Evolutionary conservation across 2,888 invertebrate species (phyloP), one percentile per base, ranked within the genome.

Genomic region (Leptopilina syphax): DNA sequence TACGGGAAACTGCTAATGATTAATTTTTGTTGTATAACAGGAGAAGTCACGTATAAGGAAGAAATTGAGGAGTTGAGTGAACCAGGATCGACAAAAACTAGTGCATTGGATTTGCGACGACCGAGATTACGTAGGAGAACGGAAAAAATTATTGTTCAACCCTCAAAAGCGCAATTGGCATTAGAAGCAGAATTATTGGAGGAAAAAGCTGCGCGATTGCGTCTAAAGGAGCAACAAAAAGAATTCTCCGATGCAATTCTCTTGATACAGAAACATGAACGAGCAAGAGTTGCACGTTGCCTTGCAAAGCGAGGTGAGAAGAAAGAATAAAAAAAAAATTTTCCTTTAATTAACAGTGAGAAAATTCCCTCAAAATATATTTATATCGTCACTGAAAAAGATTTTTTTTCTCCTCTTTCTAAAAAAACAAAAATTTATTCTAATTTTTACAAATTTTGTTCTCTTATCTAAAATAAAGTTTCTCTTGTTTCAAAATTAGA

Each of bases 201-300:
- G 27, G 77, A 76, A 70, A 83, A 80, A 60, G 65, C 76, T 50
- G 57, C 57, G n/a, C 82, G 76, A 57, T 82, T 81, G 7, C 85
- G 83, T 0, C 82, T 85, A 13, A 76, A 79, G 10, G 77, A 73
- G 47, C 81, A 78, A 5, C 78, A 82, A 67, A 80, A 80, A 79
- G 57, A 57, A 27, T 81, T 84, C 65, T 34, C 10, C 3, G 77
- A 81, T 0, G 86, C 87, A 2, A 84, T 89, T 18, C 66, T 86
- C 44, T 79, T 89, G 13, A 86, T 91, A 47, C 90, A 90, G 76
- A 81, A 78, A 18, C 87, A 89, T 82, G 90, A 91, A 73, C 86
- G 90, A 65, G 88, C 88, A 1, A 88, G 91, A 79, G 73, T 80
- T 3, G 87, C 76, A 63, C 87, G 90, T n/a, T 77, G 67, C 12